These are phyloP conservation scores for Stigmatopora argus DNA, from an alignment of 2,113 vertebrate species.

Conservation along the genomic window DNA sequence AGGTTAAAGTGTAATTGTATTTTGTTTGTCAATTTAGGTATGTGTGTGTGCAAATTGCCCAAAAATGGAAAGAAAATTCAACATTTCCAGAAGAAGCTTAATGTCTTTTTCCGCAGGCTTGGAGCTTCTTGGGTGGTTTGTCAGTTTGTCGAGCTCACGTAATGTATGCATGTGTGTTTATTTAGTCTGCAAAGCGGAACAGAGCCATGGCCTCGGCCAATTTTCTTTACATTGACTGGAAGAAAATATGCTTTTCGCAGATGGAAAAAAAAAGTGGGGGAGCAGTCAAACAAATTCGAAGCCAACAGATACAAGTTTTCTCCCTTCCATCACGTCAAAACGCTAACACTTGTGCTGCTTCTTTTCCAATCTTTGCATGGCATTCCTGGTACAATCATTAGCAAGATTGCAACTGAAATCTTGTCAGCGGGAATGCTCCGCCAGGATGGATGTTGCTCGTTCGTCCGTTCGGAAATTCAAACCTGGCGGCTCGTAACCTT, in stretches of 20 bases:
- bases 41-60: constrained; percentile 6
- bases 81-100: neutral
- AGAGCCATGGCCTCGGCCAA: constrained; percentile 54
- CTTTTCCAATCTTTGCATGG: constrained; percentile 12
- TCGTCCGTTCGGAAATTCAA: neutral
- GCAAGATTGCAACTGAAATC: neutral
- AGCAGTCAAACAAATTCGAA: constrained; percentile 54
- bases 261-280: constrained; percentile 57
- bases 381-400: neutral
- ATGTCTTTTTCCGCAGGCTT: constrained; percentile 5
- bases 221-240: constrained; percentile 64
- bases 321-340: constrained; percentile 18
- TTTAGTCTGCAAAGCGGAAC: constrained; percentile 71
- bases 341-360: constrained; percentile 10
- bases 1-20: too few species aligned
- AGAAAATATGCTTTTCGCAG: constrained; percentile 64
- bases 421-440: constrained; percentile 4
- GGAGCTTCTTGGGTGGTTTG: constrained; percentile 50
- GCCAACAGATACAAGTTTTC: constrained; percentile 65
- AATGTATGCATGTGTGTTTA: constrained; percentile 59
- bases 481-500: neutral
- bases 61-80: neutral
- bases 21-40: neutral
- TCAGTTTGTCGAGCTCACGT: constrained; percentile 24
- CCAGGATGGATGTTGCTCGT: neutral